phyloP scores from a whole-genome alignment of 1,140 invertebrate genomes.

The Cherax quadricarinatus region DNA sequence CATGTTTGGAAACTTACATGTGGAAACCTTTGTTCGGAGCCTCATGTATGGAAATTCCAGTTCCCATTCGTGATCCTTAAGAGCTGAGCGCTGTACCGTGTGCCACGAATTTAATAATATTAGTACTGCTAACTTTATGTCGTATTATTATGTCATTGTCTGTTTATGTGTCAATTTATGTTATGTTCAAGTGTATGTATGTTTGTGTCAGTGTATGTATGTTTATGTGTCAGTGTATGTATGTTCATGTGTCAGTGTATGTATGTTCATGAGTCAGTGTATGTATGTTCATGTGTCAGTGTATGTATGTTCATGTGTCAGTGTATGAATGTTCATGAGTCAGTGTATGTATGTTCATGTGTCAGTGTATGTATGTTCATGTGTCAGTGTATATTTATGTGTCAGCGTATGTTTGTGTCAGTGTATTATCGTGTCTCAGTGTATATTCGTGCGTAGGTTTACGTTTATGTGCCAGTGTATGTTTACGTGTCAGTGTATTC shows the following conservation, averaged over 20 bases:
- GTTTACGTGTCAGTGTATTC: neutral
- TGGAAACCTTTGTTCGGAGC: no score
- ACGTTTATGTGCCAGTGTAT: no score
- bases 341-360: neutral
- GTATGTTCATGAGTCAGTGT: neutral
- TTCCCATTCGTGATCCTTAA: no score
- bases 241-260: neutral
- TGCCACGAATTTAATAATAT: no score
- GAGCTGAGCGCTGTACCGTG: no score
- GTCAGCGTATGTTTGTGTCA: neutral
- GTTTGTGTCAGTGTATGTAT: neutral
- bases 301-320: neutral
- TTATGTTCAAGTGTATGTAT: neutral
- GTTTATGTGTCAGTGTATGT: neutral
- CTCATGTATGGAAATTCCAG: no score
- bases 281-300: neutral
- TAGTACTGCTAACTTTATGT: no score
- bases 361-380: neutral
- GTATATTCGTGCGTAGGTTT: neutral
- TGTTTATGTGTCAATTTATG: neutral
- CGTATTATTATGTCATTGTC: neutral
- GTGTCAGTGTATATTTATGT: neutral
- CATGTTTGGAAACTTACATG: no score
- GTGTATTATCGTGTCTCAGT: neutral
- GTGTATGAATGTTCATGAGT: neutral